A percentile compares a stretch with the other conserved stretches of the same genome.
phyloP scores from a whole-genome alignment of 2,797 vertebrate genomes.

The Coendou prehensilis region DNA sequence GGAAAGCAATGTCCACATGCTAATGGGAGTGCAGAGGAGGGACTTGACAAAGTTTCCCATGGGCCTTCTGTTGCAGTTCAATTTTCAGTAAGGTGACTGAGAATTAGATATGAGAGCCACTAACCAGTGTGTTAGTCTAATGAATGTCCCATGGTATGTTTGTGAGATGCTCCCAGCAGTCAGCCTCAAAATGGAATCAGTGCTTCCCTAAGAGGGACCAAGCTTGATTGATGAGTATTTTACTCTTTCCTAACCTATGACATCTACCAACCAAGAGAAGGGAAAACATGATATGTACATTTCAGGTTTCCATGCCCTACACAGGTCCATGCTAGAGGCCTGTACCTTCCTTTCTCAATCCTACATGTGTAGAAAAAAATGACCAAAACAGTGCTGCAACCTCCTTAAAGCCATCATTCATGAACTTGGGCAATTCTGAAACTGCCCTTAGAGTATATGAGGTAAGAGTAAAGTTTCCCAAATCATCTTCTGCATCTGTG shows the following conservation, averaged over 20 bases:
- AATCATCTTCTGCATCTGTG: neutral
- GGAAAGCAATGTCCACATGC: neutral
- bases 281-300: neutral
- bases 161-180: neutral
- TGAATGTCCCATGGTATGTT: too few species aligned
- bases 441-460: neutral
- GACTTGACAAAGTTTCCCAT: neutral
- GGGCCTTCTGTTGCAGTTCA: neutral
- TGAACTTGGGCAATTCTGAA: neutral
- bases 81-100: neutral
- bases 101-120: neutral
- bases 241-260: neutral
- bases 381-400: neutral
- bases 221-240: neutral
- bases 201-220: neutral
- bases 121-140: neutral
- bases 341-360: neutral
- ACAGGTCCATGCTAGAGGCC: neutral
- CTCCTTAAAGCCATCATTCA: neutral
- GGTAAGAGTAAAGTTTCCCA: neutral
- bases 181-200: neutral
- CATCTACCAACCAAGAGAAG: conserved; percentile 35
- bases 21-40: fast-evolving
- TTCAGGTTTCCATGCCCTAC: neutral
- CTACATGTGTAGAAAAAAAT: neutral